Conservation (phyloP, 2,888 invertebrate species). For the Ramazzottius varieornatus region DNA sequence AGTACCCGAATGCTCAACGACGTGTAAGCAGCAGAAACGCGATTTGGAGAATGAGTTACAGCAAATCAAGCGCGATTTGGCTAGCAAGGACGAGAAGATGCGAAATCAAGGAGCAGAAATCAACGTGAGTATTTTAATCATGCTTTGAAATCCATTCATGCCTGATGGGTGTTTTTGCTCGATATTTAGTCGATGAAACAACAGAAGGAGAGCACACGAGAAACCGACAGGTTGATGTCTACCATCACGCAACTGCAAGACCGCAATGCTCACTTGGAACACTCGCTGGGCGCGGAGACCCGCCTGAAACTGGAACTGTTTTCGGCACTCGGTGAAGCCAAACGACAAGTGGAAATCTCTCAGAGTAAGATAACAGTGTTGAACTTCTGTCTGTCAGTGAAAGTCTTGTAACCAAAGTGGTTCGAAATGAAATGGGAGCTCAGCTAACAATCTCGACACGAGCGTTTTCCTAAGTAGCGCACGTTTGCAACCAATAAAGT, state of each 20-base stretch:
- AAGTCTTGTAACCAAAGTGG: too few relatives aligned
- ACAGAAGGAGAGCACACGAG: slow-evolving; percentile 35
- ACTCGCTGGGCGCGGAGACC: slow-evolving; percentile 79
- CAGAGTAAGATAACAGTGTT: slow-evolving; percentile 35
- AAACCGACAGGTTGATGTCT: slow-evolving; percentile 45
- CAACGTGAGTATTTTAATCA: slow-evolving; percentile 17
- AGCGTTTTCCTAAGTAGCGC: too few relatives aligned
- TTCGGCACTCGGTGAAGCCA: slow-evolving; percentile 80
- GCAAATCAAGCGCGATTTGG: slow-evolving; percentile 34
- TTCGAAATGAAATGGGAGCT: too few relatives aligned
- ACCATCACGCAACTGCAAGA: slow-evolving; percentile 59
- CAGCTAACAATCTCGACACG: too few relatives aligned
- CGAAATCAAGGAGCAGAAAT: slow-evolving; percentile 33
- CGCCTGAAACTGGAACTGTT: slow-evolving; percentile 90
- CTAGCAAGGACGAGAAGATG: slow-evolving; percentile 36
- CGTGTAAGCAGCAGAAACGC: slow-evolving; percentile 34
- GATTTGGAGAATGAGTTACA: slow-evolving; percentile 39
- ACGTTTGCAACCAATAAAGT: too few relatives aligned
- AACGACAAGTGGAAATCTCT: slow-evolving; percentile 57
- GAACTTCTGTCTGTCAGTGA: too few relatives aligned
- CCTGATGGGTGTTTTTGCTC: slow-evolving; percentile 3
- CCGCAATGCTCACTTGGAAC: slow-evolving; percentile 68
- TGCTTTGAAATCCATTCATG: background rate
- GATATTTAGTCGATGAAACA: slow-evolving; percentile 27
- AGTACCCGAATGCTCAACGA: slow-evolving; percentile 35